Percentiles rank a stretch among this genome's conserved stretches.
Conservation (phyloP, 1,140 invertebrate genomes). For the Mylabris phalerata region DNA sequence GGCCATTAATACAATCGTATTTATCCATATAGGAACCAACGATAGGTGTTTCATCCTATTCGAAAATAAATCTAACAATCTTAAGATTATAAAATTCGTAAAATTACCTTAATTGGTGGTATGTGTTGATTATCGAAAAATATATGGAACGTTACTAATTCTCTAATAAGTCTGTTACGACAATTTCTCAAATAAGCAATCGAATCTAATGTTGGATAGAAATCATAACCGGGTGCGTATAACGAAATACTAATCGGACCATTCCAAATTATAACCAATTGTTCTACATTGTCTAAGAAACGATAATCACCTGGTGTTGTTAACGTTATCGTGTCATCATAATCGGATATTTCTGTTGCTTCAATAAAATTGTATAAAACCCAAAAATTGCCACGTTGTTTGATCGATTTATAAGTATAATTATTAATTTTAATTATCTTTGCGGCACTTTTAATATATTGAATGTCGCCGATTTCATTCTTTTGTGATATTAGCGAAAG, state of each 20-base stretch:
- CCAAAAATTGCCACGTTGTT: constrained; percentile 74
- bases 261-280: constrained; percentile 32
- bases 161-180: constrained; percentile 42
- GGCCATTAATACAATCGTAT: not conserved
- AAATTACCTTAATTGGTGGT: constrained; percentile 38
- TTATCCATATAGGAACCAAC: not conserved
- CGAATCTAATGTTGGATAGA: constrained; percentile 47
- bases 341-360: constrained; percentile 42
- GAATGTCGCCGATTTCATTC: too few relatives aligned
- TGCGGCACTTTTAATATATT: too few relatives aligned
- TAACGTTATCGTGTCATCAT: constrained; percentile 61
- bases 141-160: constrained; percentile 56
- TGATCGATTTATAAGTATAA: not conserved
- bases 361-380: constrained; percentile 77
- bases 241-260: constrained; percentile 62
- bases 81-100: too few relatives aligned
- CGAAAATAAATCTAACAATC: too few relatives aligned
- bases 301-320: constrained; percentile 51
- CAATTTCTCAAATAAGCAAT: constrained; percentile 51
- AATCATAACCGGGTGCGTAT: constrained; percentile 60
- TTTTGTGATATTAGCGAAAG: too few relatives aligned
- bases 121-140: constrained; percentile 55
- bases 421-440: not conserved
- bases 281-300: constrained; percentile 22
- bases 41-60: too few relatives aligned